These are phyloP conservation scores for Poicephalus gulielmi DNA, from an alignment of 2,113 vertebrate genomes.

Conservation along the genomic window DNA sequence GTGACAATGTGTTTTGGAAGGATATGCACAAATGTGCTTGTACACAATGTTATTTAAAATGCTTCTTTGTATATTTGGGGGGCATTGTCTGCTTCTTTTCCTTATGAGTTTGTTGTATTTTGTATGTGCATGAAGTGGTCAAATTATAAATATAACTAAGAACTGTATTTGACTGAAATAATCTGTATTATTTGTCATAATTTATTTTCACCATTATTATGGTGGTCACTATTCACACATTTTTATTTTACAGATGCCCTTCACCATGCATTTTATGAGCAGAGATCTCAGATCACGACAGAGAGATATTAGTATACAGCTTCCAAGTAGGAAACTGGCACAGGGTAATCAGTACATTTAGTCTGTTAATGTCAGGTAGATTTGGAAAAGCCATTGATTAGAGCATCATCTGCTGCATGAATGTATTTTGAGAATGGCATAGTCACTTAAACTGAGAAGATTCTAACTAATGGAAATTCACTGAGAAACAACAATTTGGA, in stretches of 20 bases:
- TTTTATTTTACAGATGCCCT: neutral
- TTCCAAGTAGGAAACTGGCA: neutral
- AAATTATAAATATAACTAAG: conserved; percentile 54
- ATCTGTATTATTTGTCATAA: neutral
- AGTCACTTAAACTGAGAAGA: neutral
- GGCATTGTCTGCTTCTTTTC: conserved; percentile 44
- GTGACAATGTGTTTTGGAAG: conserved; percentile 34
- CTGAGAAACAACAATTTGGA: neutral
- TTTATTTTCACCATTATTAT: neutral
- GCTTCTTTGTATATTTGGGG: conserved; percentile 47
- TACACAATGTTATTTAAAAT: conserved; percentile 61
- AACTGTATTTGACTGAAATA: neutral
- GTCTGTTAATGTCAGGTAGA: neutral
- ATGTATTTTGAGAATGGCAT: neutral
- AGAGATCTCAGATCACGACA: neutral
- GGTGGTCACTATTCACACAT: neutral
- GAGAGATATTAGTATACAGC: neutral
- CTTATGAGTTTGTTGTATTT: conserved; percentile 57
- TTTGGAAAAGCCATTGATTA: neutral
- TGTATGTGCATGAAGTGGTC: conserved; percentile 64
- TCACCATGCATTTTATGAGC: neutral
- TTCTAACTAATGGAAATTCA: neutral
- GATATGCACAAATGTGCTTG: neutral
- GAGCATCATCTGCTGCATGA: neutral
- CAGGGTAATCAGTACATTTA: neutral